phyloP scores from a whole-genome alignment of 1,140 invertebrate species.

The Leptopilina clavipes region DNA sequence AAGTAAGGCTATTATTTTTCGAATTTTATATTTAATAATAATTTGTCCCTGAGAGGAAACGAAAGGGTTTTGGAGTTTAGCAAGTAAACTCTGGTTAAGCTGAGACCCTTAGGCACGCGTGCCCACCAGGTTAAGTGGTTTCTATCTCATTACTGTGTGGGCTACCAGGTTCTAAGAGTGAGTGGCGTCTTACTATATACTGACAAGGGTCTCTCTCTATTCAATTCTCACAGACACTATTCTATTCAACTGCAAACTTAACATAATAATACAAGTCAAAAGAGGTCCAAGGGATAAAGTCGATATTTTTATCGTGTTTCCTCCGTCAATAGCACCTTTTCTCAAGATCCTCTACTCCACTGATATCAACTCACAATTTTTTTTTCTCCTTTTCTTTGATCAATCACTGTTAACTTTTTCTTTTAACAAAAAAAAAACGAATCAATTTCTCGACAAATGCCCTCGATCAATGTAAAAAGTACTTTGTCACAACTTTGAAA shows the following conservation, averaged over 20 bases:
- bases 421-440: background rate
- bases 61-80: constrained; percentile 43
- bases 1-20: too few species aligned
- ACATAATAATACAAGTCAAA: constrained; percentile 52
- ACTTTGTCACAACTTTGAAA: background rate
- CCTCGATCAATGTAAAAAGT: background rate
- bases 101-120: constrained; percentile 53
- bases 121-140: constrained; percentile 50
- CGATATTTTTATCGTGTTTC: constrained; percentile 38
- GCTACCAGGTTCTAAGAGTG: constrained; percentile 40
- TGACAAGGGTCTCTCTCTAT: constrained; percentile 45
- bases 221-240: constrained; percentile 38
- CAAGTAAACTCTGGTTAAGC: constrained; percentile 46
- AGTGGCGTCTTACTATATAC: constrained; percentile 45
- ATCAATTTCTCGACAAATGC: background rate
- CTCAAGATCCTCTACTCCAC: background rate
- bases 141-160: constrained; percentile 53
- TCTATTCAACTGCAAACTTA: constrained; percentile 45
- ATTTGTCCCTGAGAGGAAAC: background rate
- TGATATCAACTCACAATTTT: background rate
- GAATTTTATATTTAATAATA: background rate
- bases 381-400: background rate
- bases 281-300: constrained; percentile 40
- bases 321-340: constrained; percentile 9
- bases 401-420: constrained; percentile 1